Evolutionary conservation across 2,888 invertebrate species (phyloP), one percentile per base, ranked within the genome.

Genomic region (Lithophane leautieri): DNA sequence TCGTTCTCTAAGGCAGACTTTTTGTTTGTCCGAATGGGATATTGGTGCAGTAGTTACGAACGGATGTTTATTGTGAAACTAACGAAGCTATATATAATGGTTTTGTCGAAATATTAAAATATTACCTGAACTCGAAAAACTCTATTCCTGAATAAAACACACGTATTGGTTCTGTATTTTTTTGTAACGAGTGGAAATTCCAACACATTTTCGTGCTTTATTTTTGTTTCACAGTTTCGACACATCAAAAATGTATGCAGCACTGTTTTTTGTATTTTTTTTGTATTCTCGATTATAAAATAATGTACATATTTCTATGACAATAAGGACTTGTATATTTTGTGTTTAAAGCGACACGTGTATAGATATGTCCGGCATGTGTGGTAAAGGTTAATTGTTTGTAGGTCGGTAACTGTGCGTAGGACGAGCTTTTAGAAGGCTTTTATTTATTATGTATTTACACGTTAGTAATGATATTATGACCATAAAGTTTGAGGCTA

Each of bases 381-480:
- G 52, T 67, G 58, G 40, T 63, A 70, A 73, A 73, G 72, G 82
- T 70, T 84, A 84, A 84, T 84, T 82, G 62, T 70, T 67, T 54
- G 47, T 56, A 42, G 44, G 73, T 50, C 12, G 12, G 73, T 68
- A 34, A 84, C 40, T n/a, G 58, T 54, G 76, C 70, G 85, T 81
- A 68, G 76, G 71, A 40, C 16, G 73, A 56, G 76, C 70, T 84
- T 84, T 82, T 68, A 70, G 40, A 76, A 84, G 60, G 70, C 60
- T 70, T 81, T 76, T 47, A 68, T 73, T 76, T 54, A 62, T 74
- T 68, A 28, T 62, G 58, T 70, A n/a, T 60, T 67, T 42, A 54
- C 42, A 40, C 28, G 44, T 58, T 56, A 60, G 34, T 65, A 69
- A 82, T 63, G 47, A 11, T 40, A 61, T 65, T 74, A 34, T 25